phyloP scores from a whole-genome alignment of 2,888 invertebrate species.

The Tortricodes alternella region DNA sequence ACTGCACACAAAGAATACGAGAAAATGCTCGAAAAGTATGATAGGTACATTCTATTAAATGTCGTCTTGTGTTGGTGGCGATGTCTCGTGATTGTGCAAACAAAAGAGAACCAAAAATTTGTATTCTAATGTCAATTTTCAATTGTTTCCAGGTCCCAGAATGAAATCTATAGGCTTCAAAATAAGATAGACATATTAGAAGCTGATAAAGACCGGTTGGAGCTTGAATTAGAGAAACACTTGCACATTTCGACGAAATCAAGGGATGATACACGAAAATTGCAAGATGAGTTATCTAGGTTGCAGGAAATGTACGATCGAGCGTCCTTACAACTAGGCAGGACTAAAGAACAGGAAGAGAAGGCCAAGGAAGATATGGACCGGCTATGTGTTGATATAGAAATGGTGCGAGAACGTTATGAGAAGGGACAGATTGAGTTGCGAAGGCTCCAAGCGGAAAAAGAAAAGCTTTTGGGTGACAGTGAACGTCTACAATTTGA shows the following conservation, averaged over 20 bases:
- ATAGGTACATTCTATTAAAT: constrained; percentile 84
- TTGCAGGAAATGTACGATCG: constrained; percentile 95
- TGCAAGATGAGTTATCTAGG: constrained; percentile 92
- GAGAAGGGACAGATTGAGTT: constrained; percentile 94
- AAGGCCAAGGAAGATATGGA: constrained; percentile 94
- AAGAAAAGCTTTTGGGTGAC: constrained; percentile 93
- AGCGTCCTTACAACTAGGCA: constrained; percentile 90
- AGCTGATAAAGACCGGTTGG: constrained; percentile 93
- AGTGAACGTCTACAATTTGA: constrained; percentile 93
- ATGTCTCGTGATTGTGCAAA: constrained; percentile 42
- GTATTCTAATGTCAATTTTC: constrained; percentile 5
- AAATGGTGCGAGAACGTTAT: constrained; percentile 93
- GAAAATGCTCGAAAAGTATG: constrained; percentile 95
- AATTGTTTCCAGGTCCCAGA: constrained; percentile 87
- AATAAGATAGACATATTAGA: constrained; percentile 94
- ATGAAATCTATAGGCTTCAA: constrained; percentile 93
- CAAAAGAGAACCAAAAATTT: constrained; percentile 19
- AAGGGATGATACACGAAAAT: constrained; percentile 92
- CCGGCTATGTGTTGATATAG: constrained; percentile 89
- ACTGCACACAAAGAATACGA: constrained; percentile 95
- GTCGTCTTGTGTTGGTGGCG: constrained; percentile 73
- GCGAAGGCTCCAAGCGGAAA: constrained; percentile 90
- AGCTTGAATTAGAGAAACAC: constrained; percentile 93
- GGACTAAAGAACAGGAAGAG: constrained; percentile 95
- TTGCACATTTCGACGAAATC: constrained; percentile 90